Evolutionary conservation across 1,140 invertebrate genomes (phyloP).

Genomic region (Saxidomus purpurata): DNA sequence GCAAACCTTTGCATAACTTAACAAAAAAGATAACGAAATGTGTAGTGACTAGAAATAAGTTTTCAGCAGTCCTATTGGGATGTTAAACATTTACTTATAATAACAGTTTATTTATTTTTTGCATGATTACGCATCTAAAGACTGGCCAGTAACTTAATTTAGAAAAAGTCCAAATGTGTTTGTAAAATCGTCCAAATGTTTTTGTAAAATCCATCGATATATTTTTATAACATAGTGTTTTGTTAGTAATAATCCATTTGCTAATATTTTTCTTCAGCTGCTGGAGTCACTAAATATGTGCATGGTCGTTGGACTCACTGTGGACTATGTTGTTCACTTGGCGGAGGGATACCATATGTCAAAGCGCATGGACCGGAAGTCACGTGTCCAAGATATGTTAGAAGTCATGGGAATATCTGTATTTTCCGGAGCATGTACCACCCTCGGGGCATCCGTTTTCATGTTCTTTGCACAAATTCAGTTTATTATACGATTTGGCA

Average conservation of each 20-base stretch:
- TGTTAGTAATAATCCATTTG: neutral
- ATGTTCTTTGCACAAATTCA: conserved; percentile 79
- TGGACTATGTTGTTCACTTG: conserved; percentile 84
- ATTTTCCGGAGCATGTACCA: conserved; percentile 80
- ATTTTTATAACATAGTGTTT: neutral
- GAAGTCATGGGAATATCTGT: conserved; percentile 82
- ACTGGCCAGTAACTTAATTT: neutral
- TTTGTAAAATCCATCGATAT: neutral
- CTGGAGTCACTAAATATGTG: conserved; percentile 80
- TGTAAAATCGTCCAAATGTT: neutral
- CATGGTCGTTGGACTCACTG: conserved; percentile 72
- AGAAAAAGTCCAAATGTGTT: neutral
- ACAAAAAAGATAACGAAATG: too few species aligned
- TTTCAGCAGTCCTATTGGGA: too few species aligned
- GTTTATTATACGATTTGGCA: conserved; percentile 81
- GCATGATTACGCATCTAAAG: too few species aligned
- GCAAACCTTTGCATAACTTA: too few species aligned
- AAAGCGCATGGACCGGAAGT: conserved; percentile 73
- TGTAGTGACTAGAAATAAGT: too few species aligned
- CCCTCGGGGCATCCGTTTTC: conserved; percentile 78
- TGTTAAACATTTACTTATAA: too few species aligned
- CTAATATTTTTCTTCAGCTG: conserved; percentile 73
- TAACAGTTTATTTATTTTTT: too few species aligned
- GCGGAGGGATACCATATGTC: conserved; percentile 82
- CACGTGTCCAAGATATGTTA: conserved; percentile 79